Base-by-base conservation (phyloP, 2,113 vertebrate species). In the Lepisosteus oculatus region DNA sequence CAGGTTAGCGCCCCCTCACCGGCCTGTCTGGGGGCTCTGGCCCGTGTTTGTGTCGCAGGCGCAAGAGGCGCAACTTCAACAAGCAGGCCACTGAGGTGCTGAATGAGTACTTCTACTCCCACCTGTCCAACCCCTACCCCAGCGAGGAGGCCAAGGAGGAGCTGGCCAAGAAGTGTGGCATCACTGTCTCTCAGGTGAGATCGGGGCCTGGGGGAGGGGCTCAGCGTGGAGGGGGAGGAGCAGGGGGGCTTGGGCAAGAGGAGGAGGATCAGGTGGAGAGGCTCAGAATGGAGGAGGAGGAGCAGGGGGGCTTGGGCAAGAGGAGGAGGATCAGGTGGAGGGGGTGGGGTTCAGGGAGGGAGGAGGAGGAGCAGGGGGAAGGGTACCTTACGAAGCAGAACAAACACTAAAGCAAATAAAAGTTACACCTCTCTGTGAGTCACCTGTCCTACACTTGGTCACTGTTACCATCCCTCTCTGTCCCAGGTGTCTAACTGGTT, bases 121-220 rank as follows among this genome's bases (percentile, higher is more conserved):
- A 95, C 74, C 86, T 97, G 81, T 96, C 93, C 67, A 96, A 96
- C 73, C 95, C 95, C 13, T 96, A 96, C 79, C 95, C 95, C 71
- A 97, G 94, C 5, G 93, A 97, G 83, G 95, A 96, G 85, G 94
- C 94, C 82, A 95, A 96, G 83, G 95, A 96, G 84, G 94, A 96
- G 83, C 87, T 96, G 70, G 95, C 95, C 74, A 95, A 92, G 87
- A 95, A 92, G 75, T 95, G 94, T 13, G 92, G 87, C 78, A 95
- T 96, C 89, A 95, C 93, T 0, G 93, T 97, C 62, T 94, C 95
- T 78, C 95, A 95, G 94, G 95, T 95, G 74, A 75, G 47, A 8
- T 29, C 29, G 13, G 51, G 11, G 13, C 3, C 3, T 51, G 59
- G 12, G 5, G 47, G 12, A 64, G 8, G 51, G 12, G 13, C 9